Evolutionary conservation across 2,888 invertebrate species (phyloP), one percentile per base, ranked within the genome.

Genomic region (Agrotis clavis): DNA sequence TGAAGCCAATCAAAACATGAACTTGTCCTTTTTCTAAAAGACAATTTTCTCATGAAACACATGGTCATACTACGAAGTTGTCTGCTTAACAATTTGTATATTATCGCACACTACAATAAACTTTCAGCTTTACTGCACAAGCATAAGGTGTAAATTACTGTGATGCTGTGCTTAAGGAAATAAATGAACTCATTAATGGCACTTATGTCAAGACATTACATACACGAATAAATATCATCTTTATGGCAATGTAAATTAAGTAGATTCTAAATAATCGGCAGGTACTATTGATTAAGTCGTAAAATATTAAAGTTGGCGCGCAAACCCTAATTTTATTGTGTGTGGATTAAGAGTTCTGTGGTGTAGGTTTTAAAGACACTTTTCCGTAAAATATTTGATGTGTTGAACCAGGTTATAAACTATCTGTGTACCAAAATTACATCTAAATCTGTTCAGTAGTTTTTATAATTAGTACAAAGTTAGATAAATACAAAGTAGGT

Each of bases 121-220:
- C 13, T 74, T 45, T 21, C 50, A 63, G 35, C 76, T 70, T 63
- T 81, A 68, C 71, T 7, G 1, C 45, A 21, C 48, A n/a, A 18
- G 1, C 16, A n/a, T 72, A 79, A 30, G 67, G 48, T 62, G 25
- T 51, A 61, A 70, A 84, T 76, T 84, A 41, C 53, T 61, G 14
- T 75, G 48, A 14, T 41, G 59, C 51, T 56, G 18, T 21, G 14
- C 19, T 54, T 1, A 48, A 70, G 71, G 78, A 76, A 70, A 72
- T 56, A 61, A 75, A 62, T 74, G 16, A 53, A 59, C 45, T 53
- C 45, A 71, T 72, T 77, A 71, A 65, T 67, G 45, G 51, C 47
- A 56, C 57, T 50, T 35, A 50, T 18, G 35, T 30, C 18, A 57
- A 57, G 35, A 57, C 57, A 35, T 11, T 11, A 11, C 41, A n/a